Evolutionary conservation across 2,888 invertebrate genomes (phyloP).

Genomic region (Schizaphis graminum): DNA sequence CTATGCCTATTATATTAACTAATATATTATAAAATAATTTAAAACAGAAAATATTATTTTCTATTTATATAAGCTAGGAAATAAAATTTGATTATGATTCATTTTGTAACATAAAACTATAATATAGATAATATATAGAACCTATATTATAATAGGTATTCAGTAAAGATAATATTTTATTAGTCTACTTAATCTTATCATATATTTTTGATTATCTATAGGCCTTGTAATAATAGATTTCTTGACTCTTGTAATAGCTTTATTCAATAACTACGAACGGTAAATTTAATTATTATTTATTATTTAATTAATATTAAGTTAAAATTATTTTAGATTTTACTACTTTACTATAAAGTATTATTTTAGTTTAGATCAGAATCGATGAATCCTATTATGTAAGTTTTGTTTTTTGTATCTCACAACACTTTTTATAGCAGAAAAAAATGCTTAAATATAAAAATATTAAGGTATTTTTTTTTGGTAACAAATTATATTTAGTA

Average conservation of each 20-base stretch:
- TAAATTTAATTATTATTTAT: not conserved
- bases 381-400: not conserved
- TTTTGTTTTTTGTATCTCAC: not conserved
- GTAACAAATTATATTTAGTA: not conserved
- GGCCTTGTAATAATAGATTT: not conserved
- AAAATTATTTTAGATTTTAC: not conserved
- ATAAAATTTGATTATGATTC: not conserved
- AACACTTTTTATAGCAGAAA: not conserved
- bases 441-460: not conserved
- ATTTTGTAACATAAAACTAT: not conserved
- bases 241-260: not conserved
- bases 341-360: not conserved
- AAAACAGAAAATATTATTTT: not conserved
- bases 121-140: not conserved
- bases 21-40: not conserved
- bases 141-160: not conserved
- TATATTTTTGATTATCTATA: not conserved
- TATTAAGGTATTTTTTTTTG: not conserved
- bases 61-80: not conserved
- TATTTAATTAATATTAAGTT: not conserved
- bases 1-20: not conserved
- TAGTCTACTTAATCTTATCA: not conserved
- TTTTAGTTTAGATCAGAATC: not conserved
- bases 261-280: not conserved
- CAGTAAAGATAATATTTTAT: not conserved